phyloP scores from a whole-genome alignment of 2,797 vertebrate species.

The Cetoscarus ocellatus region DNA sequence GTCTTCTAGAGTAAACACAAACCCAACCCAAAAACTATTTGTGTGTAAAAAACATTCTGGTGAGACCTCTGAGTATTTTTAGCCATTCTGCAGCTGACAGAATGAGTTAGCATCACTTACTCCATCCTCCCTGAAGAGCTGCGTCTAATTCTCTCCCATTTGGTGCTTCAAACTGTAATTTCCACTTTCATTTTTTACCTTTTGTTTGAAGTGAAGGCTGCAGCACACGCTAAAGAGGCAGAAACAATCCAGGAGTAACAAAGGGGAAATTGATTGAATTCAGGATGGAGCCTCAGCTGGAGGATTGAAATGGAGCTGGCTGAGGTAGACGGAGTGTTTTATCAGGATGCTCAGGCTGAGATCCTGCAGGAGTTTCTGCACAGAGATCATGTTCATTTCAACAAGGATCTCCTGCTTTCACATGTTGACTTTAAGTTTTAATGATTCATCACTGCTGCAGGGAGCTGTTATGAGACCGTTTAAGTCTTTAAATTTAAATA shows the following conservation, averaged over 20 bases:
- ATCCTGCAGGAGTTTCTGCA: not conserved
- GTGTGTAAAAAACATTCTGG: not conserved
- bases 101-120: conserved; percentile 6
- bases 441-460: too few species aligned
- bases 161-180: not conserved
- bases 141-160: not conserved
- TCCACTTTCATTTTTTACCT: not conserved
- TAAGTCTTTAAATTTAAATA: too few species aligned
- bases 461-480: too few species aligned
- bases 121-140: not conserved
- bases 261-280: not conserved
- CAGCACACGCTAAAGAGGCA: not conserved
- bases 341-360: not conserved
- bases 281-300: not conserved
- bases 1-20: not conserved
- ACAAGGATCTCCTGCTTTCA: not conserved
- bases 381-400: not conserved
- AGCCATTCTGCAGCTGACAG: not conserved
- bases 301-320: too few species aligned
- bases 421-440: not conserved
- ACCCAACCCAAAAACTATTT: not conserved
- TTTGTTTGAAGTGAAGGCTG: not conserved
- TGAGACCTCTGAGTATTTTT: not conserved
- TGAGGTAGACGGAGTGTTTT: not conserved
- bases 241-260: not conserved